Percentiles rank a stretch among this genome's conserved stretches.
Evolutionary conservation across 2,797 vertebrate species (phyloP).

Genomic region (Pseudotriccus pelzelni): DNA sequence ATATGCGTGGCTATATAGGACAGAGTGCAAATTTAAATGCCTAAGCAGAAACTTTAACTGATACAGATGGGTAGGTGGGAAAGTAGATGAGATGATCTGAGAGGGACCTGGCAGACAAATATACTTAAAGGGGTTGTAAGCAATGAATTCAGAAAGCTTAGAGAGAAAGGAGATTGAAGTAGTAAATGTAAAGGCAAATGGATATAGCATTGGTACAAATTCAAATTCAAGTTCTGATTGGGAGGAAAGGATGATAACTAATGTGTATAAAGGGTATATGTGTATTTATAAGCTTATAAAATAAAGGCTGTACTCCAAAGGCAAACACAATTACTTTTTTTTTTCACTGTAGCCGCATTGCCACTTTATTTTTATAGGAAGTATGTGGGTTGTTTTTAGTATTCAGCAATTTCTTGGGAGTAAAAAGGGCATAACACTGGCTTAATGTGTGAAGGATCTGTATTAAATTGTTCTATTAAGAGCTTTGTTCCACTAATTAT

Average conservation of each 20-base stretch:
- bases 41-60: not conserved
- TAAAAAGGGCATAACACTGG: not conserved
- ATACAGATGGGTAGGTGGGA: not conserved
- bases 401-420: not conserved
- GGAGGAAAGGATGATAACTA: not conserved
- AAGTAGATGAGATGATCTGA: not conserved
- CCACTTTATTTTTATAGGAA: not conserved
- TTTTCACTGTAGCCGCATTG: not conserved
- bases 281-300: not conserved
- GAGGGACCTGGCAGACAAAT: not conserved
- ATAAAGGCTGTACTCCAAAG: not conserved
- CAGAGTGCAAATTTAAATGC: not conserved
- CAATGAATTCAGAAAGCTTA: not conserved
- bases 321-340: not conserved
- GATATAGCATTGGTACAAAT: not conserved
- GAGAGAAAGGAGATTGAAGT: not conserved
- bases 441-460: not conserved
- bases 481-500: slow-evolving; percentile 29
- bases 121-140: not conserved
- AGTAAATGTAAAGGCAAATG: not conserved
- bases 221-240: not conserved
- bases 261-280: not conserved
- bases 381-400: not conserved
- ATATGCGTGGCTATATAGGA: not conserved
- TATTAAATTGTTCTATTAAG: slow-evolving; percentile 6